These are phyloP conservation scores for Phymatocera aterrima DNA, from an alignment of 2,888 invertebrate genomes.

Conservation along the genomic window DNA sequence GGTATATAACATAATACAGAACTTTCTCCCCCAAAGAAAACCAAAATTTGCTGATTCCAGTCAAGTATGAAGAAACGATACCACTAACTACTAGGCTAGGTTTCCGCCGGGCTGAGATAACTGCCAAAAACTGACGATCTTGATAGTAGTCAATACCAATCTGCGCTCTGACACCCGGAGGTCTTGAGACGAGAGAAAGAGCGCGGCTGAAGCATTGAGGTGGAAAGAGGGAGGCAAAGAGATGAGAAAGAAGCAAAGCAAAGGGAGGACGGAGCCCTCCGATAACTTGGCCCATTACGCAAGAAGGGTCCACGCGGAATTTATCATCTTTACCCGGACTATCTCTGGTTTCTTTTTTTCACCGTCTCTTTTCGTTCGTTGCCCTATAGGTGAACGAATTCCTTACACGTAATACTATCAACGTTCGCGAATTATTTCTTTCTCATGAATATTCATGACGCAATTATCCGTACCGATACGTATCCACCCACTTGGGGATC, in stretches of 20 bases:
- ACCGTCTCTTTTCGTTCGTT: no score
- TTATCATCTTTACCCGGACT: conserved; percentile 8
- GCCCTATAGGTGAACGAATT: neutral
- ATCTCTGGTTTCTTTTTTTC: no score
- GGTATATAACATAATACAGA: no score
- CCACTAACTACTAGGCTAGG: no score
- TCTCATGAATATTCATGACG: no score
- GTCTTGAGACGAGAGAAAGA: neutral
- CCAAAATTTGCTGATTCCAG: neutral
- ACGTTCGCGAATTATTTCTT: neutral
- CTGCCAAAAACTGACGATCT: conserved; percentile 4
- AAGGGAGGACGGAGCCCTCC: conserved; percentile 12
- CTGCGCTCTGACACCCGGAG: conserved; percentile 1
- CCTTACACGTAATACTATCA: neutral
- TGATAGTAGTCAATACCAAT: conserved; percentile 32
- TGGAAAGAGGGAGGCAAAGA: neutral
- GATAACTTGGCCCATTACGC: conserved; percentile 40
- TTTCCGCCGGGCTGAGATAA: conserved; percentile 1
- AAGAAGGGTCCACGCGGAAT: conserved; percentile 43
- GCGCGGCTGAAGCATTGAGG: neutral
- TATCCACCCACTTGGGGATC: no score
- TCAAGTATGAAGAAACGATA: neutral
- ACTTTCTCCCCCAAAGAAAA: no score
- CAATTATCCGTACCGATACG: no score
- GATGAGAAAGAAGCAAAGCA: neutral